phyloP scores from a whole-genome alignment of 2,113 vertebrate species.

The Hyla sarda region DNA sequence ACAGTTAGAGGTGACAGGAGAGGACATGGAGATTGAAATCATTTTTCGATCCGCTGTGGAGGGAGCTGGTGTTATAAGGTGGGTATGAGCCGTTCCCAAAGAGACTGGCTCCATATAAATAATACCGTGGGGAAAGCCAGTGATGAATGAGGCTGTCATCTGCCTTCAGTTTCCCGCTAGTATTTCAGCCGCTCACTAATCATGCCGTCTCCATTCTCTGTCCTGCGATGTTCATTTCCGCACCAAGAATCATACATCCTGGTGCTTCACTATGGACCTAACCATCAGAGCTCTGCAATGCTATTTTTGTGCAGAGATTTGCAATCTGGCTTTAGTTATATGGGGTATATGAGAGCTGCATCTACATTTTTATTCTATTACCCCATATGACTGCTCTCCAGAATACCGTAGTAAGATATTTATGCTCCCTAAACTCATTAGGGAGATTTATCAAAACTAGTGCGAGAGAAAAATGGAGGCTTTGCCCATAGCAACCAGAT shows the following conservation, averaged over 20 bases:
- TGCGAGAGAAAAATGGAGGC: too few relatives aligned
- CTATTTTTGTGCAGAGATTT: not conserved
- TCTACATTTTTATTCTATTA: not conserved
- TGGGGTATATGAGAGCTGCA: not conserved
- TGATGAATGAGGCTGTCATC: conserved; percentile 56
- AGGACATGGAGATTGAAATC: not conserved
- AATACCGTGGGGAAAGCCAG: conserved; percentile 43
- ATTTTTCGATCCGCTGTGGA: conserved; percentile 1
- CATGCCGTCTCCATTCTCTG: conserved; percentile 29
- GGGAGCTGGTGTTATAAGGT: conserved; percentile 15
- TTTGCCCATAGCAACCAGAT: too few relatives aligned
- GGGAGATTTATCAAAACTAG: too few relatives aligned
- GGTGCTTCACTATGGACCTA: not conserved
- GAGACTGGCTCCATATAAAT: conserved; percentile 22
- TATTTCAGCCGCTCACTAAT: conserved; percentile 45
- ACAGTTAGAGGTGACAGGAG: not conserved
- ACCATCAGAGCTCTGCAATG: not conserved
- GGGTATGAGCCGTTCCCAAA: conserved; percentile 1
- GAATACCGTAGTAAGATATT: not conserved
- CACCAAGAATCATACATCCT: conserved; percentile 12
- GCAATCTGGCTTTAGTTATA: not conserved
- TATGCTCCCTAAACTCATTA: too few relatives aligned
- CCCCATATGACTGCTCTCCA: not conserved
- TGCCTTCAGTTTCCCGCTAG: conserved; percentile 32
- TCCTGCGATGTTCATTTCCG: conserved; percentile 29